Conservation (phyloP, 2,888 invertebrate species). For the Arrhopalites spinosus region DNA sequence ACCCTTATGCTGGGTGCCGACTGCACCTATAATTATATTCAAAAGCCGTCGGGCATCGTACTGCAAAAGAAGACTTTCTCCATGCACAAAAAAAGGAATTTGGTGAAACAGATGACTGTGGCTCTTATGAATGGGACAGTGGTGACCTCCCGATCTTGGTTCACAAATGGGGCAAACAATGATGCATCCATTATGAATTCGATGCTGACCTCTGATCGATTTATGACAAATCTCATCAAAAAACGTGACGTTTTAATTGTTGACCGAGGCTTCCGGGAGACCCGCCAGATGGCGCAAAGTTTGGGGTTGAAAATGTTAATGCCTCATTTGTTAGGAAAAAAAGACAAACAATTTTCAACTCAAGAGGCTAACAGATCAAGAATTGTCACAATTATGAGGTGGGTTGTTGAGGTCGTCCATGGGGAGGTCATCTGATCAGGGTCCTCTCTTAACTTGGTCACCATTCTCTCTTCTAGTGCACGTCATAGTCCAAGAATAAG, state of each 20-base stretch:
- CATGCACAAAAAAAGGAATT: conserved; percentile 22
- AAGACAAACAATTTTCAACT: neutral
- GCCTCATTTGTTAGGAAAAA: conserved; percentile 8
- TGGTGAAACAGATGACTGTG: conserved; percentile 34
- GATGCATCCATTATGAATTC: conserved; percentile 34
- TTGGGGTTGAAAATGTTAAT: neutral
- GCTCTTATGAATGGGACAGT: conserved; percentile 21
- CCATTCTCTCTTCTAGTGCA: too few species aligned
- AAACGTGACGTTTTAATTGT: conserved; percentile 18
- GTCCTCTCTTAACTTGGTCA: too few species aligned
- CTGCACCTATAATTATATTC: neutral
- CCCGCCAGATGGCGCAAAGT: neutral
- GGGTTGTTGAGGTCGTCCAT: conserved; percentile 38
- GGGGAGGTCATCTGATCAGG: too few species aligned
- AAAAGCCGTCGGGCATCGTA: neutral
- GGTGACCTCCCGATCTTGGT: conserved; percentile 14
- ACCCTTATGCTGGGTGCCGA: neutral
- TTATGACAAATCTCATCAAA: neutral
- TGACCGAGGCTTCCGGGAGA: conserved; percentile 37
- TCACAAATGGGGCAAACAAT: conserved; percentile 27
- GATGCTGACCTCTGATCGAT: conserved; percentile 10
- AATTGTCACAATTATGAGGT: conserved; percentile 16
- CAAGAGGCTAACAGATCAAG: neutral
- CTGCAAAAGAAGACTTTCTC: conserved; percentile 19
- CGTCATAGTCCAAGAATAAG: too few species aligned